phyloP scores from a whole-genome alignment of 1,140 invertebrate genomes.

The Bradynema listronoti region DNA sequence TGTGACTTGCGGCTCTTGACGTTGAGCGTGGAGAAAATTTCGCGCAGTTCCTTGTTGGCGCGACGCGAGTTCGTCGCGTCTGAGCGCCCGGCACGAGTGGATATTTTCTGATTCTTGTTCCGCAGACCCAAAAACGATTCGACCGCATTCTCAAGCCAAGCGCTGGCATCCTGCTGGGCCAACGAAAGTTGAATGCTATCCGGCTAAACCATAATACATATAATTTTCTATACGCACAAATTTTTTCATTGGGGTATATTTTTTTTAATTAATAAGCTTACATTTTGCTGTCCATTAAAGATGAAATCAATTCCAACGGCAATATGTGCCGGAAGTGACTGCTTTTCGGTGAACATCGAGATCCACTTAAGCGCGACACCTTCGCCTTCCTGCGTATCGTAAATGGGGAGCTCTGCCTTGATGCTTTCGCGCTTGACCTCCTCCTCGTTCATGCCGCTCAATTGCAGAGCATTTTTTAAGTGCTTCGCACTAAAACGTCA shows the following conservation, averaged over 20 bases:
- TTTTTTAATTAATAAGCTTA: too few relatives aligned
- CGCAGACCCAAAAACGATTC: neutral
- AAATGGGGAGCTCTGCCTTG: slow-evolving; percentile 24
- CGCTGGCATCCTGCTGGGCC: too few relatives aligned
- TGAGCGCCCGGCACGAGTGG: too few relatives aligned
- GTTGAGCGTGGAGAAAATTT: slow-evolving; percentile 22
- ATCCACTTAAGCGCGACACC: slow-evolving; percentile 41
- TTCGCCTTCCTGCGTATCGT: slow-evolving; percentile 22
- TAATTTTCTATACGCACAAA: too few relatives aligned
- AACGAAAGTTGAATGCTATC: too few relatives aligned
- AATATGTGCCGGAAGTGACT: slow-evolving; percentile 31
- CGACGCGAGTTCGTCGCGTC: too few relatives aligned
- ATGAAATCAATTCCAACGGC: too few relatives aligned
- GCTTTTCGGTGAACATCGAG: slow-evolving; percentile 10
- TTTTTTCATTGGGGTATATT: too few relatives aligned
- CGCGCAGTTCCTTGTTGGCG: slow-evolving; percentile 20
- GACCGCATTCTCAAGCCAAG: too few relatives aligned
- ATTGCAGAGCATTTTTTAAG: slow-evolving; percentile 31
- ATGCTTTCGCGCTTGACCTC: slow-evolving; percentile 10
- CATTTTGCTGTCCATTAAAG: too few relatives aligned
- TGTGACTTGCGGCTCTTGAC: slow-evolving; percentile 33
- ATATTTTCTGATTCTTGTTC: neutral
- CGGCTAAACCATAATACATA: too few relatives aligned
- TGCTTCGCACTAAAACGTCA: slow-evolving; percentile 28
- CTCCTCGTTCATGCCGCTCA: slow-evolving; percentile 27